phyloP scores from a whole-genome alignment of 2,888 invertebrate species.

The Alsophila aescularia region DNA sequence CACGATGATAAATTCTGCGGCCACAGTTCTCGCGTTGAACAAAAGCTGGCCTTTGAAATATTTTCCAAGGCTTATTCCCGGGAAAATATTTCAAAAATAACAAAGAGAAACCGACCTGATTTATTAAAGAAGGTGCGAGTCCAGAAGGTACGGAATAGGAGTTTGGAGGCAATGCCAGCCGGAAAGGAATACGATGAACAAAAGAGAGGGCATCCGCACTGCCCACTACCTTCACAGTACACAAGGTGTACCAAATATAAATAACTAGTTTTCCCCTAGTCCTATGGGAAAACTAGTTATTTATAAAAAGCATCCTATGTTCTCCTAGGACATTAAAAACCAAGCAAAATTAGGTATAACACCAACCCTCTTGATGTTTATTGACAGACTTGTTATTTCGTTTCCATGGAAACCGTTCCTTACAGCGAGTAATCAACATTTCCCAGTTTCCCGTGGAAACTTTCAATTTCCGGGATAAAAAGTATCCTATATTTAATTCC shows the following conservation, averaged over 20 bases:
- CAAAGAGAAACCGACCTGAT: slow-evolving; percentile 35
- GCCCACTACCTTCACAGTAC: slow-evolving; percentile 36
- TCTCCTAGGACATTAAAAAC: no score
- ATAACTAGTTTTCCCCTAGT: no score
- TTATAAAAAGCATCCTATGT: no score
- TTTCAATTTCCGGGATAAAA: no score
- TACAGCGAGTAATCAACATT: no score
- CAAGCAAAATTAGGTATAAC: no score
- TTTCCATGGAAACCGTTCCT: no score
- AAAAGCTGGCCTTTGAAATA: slow-evolving; percentile 37
- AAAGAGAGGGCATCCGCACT: slow-evolving; percentile 47
- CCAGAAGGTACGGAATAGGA: slow-evolving; percentile 48
- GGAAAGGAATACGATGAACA: slow-evolving; percentile 51
- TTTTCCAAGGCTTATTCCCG: slow-evolving; percentile 33
- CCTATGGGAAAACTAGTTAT: no score
- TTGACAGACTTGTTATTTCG: no score
- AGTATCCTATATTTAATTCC: no score
- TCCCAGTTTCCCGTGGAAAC: no score
- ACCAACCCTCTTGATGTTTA: no score
- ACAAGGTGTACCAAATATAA: neutral
- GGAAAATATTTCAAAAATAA: slow-evolving; percentile 36
- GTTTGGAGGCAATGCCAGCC: slow-evolving; percentile 44
- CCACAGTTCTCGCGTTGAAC: slow-evolving; percentile 24
- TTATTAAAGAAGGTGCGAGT: slow-evolving; percentile 53
- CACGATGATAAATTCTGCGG: slow-evolving; percentile 22